phyloP scores from a whole-genome alignment of 2,113 vertebrate genomes.

The Leptocoma aspasia region DNA sequence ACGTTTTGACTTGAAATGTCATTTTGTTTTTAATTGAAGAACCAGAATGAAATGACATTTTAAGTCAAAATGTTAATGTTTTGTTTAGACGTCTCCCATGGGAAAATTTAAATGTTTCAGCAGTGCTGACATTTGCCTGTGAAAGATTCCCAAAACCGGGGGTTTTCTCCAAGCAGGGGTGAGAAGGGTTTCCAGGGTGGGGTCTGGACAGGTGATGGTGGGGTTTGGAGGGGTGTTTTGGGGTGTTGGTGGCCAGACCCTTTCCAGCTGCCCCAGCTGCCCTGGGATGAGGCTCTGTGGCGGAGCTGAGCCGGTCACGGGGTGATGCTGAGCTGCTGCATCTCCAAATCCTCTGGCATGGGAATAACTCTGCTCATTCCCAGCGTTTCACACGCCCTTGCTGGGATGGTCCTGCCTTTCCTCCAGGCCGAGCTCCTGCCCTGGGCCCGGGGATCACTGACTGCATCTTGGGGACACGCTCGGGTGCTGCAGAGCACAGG shows the following conservation, averaged over 20 bases:
- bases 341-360: background rate
- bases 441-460: fast-evolving
- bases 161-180: background rate
- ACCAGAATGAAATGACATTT: constrained; percentile 48
- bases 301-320: background rate
- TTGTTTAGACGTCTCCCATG: constrained; percentile 46
- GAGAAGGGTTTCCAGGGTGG: background rate
- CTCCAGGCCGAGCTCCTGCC: background rate
- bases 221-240: background rate
- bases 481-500: fast-evolving
- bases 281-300: background rate
- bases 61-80: constrained; percentile 63
- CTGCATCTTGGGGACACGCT: fast-evolving
- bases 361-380: background rate
- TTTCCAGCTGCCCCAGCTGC: fast-evolving
- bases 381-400: background rate
- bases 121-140: constrained; percentile 16
- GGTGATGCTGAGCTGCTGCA: background rate
- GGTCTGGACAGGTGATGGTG: fast-evolving
- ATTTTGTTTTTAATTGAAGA: constrained; percentile 60
- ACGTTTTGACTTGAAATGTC: constrained; percentile 59
- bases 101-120: constrained; percentile 10
- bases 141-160: background rate
- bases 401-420: background rate
- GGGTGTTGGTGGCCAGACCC: fast-evolving